Base-by-base conservation (phyloP, 2,797 vertebrate species). In the Enteromius radiatus region DNA sequence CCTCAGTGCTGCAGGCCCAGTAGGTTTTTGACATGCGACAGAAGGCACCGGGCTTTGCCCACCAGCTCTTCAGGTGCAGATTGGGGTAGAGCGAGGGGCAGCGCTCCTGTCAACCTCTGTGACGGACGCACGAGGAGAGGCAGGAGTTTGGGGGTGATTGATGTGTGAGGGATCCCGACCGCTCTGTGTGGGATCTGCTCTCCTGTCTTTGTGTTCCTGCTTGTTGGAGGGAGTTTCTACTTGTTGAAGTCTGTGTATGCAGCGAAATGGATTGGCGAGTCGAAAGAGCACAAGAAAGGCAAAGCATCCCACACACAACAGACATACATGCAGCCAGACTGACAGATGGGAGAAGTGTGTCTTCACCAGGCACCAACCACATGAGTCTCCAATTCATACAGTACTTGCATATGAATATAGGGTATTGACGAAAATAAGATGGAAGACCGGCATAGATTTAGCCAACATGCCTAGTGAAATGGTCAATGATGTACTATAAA, bases 1-100 rank as follows among this genome's bases (percentile, higher is more conserved):
- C 94, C 95, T 96, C 92, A 91, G 92, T 90, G 90, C 90, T 92
- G 89, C 91, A 89, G 89, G 90, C 91, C 91, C 89, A 65, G 82
- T 81, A 81, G 87, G 82, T 93, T 92, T 95, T 95, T 95, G 94
- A 95, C 94, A 94, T 94, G 93, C 93, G 54, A 91, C 93, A 93
- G 92, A 93, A 91, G 91, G 91, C 77, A 63, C 69, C 61, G 90
- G 86, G 90, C 91, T 87, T 92, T 89, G 91, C 88, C 82, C 93
- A 92, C 91, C 92, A 91, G 89, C 41, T 80, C 90, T 94, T 94
- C 93, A 94, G 92, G 92, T 94, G 93, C 92, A 94, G 94, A 94
- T 94, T 89, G 90, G 89, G 88, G 85, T 86, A 84, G 88, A 87
- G 89, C 88, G 89, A 87, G 90, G 91, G 92, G 92, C 91, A 89